Evolutionary conservation across 2,888 invertebrate species (phyloP).

Genomic region (Rhimphoctona megacephalus): DNA sequence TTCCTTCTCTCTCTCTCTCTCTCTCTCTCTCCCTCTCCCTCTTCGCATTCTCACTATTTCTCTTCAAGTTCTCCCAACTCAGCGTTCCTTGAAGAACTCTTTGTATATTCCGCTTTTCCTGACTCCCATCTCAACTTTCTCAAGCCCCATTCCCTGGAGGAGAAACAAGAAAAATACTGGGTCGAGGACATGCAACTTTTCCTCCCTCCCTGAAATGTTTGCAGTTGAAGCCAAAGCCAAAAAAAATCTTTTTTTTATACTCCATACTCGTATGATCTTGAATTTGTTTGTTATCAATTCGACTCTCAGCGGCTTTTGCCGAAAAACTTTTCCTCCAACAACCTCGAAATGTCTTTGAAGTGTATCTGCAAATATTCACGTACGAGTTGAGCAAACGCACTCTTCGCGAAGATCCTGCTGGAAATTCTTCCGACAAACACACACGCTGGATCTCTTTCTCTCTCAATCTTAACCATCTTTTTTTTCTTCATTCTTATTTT

Average conservation of each 20-base stretch:
- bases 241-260: slow-evolving; percentile 18
- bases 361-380: slow-evolving; percentile 80
- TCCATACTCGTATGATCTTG: slow-evolving; percentile 62
- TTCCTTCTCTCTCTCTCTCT: slow-evolving; percentile 56
- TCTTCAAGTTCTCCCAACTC: slow-evolving; percentile 52
- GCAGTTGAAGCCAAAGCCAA: slow-evolving; percentile 37
- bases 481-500: slow-evolving; percentile 30
- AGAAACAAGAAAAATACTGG: slow-evolving; percentile 62
- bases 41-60: slow-evolving; percentile 51
- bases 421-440: slow-evolving; percentile 24
- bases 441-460: not conserved
- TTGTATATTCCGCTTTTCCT: slow-evolving; percentile 54
- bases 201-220: slow-evolving; percentile 3
- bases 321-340: slow-evolving; percentile 53
- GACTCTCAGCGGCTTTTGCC: slow-evolving; percentile 61
- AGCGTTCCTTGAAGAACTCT: slow-evolving; percentile 26
- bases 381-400: slow-evolving; percentile 78
- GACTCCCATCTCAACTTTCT: slow-evolving; percentile 34
- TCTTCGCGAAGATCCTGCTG: slow-evolving; percentile 67
- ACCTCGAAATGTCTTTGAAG: slow-evolving; percentile 78
- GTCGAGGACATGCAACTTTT: slow-evolving; percentile 54
- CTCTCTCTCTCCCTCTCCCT: slow-evolving; percentile 48
- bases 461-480: not conserved
- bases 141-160: not conserved
- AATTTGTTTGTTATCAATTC: slow-evolving; percentile 79